A percentile compares a stretch with the other conserved stretches of the same genome.
These are phyloP conservation scores for Phalloptychus januarius DNA, from an alignment of 2,797 vertebrate species.

Conservation along the genomic window DNA sequence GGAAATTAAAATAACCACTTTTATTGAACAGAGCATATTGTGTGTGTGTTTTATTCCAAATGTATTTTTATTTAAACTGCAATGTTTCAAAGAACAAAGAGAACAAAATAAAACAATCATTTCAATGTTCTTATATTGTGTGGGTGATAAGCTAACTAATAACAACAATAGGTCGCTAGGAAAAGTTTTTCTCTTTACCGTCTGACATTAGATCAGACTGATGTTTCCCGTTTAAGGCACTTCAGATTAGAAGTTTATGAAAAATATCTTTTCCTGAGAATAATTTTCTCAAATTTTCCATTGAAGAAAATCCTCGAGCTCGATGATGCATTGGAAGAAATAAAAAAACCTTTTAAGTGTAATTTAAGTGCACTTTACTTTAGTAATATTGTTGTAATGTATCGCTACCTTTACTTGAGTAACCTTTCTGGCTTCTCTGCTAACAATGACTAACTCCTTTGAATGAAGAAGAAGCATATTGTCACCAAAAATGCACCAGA, in stretches of 20 bases:
- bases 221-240: background rate
- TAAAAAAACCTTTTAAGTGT: background rate
- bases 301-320: background rate
- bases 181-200: background rate
- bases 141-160: background rate
- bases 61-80: background rate
- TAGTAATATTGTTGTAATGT: background rate
- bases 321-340: background rate
- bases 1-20: conserved; percentile 69
- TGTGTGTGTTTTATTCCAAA: conserved; percentile 43
- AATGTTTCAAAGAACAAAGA: background rate
- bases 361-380: background rate
- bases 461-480: too few relatives aligned
- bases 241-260: background rate
- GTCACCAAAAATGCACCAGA: too few relatives aligned
- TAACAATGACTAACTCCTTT: too few relatives aligned
- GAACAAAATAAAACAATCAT: background rate
- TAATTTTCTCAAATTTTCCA: background rate
- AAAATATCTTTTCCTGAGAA: background rate
- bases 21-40: conserved; percentile 55
- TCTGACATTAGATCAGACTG: background rate
- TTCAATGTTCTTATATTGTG: background rate
- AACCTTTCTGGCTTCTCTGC: background rate
- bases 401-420: background rate
- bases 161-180: background rate